phyloP scores from a whole-genome alignment of 2,113 vertebrate species.

The Muntiacus muntjak region DNA sequence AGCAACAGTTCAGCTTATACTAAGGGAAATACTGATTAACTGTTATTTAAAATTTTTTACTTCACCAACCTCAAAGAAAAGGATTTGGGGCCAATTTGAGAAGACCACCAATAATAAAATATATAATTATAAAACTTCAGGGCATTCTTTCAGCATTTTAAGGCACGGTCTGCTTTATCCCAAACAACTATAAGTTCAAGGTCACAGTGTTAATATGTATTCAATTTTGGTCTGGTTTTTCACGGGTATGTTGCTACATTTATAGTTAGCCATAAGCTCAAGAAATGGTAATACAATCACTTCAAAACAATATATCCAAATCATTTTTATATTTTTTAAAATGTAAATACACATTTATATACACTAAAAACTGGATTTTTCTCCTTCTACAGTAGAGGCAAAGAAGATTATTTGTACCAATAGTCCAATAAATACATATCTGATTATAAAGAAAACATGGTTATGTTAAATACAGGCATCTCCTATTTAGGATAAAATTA shows the following conservation, averaged over 20 bases:
- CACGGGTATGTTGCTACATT: conserved; percentile 33
- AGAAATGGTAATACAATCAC: conserved; percentile 50
- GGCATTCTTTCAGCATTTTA: conserved; percentile 68
- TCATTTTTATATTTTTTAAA: conserved; percentile 40
- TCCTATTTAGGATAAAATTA: conserved; percentile 16
- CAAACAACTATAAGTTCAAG: conserved; percentile 67
- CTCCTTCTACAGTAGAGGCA: background rate
- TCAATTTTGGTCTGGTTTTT: conserved; percentile 73
- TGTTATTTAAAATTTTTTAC: background rate
- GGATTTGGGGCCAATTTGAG: conserved; percentile 49
- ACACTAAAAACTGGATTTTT: background rate
- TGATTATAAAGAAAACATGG: background rate
- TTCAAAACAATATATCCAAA: conserved; percentile 53
- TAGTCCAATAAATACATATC: background rate
- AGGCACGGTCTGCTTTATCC: conserved; percentile 74
- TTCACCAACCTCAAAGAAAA: conserved; percentile 3
- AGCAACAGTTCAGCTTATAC: background rate
- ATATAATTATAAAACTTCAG: conserved; percentile 47
- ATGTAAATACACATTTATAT: conserved; percentile 26
- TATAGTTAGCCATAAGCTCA: conserved; percentile 37
- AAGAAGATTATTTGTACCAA: background rate
- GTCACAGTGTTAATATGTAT: conserved; percentile 76
- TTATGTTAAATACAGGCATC: conserved; percentile 16
- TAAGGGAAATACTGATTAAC: background rate
- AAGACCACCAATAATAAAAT: conserved; percentile 46